A percentile compares a stretch with the other conserved stretches of the same genome.
Conservation (phyloP, 2,888 invertebrate genomes). For the Eledona agricola region DNA sequence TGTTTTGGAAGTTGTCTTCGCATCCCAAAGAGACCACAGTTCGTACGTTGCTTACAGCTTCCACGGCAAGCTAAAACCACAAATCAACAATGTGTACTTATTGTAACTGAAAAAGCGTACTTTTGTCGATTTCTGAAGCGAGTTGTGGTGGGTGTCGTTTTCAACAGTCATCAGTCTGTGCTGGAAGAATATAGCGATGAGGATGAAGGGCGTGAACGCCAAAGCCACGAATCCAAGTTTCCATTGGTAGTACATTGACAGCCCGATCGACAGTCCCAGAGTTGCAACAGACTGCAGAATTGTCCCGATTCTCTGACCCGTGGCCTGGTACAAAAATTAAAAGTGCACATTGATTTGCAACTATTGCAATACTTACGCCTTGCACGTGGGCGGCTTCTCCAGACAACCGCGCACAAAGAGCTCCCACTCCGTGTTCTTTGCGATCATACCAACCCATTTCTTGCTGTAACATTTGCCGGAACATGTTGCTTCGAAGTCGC, state of each 20-base stretch:
- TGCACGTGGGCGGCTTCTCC: conserved; percentile 82
- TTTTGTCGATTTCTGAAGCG: conserved; percentile 78
- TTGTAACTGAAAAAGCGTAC: conserved; percentile 63
- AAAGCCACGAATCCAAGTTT: conserved; percentile 77
- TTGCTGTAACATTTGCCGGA: conserved; percentile 74
- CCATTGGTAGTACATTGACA: conserved; percentile 79
- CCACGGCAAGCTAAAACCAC: conserved; percentile 76
- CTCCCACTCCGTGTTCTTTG: conserved; percentile 76
- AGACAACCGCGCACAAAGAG: conserved; percentile 77
- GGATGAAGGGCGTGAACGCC: conserved; percentile 76
- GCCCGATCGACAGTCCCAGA: conserved; percentile 69
- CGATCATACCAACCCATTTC: conserved; percentile 81
- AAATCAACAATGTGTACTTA: too few species aligned
- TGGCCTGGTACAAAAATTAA: conserved; percentile 69
- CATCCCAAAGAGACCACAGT: conserved; percentile 79
- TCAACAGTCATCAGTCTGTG: conserved; percentile 73
- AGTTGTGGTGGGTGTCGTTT: conserved; percentile 72
- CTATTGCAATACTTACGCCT: conserved; percentile 73
- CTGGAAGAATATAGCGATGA: conserved; percentile 73
- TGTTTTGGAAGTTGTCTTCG: conserved; percentile 72
- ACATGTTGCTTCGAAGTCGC: conserved; percentile 72
- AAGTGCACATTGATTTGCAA: not conserved
- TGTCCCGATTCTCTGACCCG: conserved; percentile 81
- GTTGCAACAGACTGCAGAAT: conserved; percentile 79
- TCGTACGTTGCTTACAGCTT: conserved; percentile 79